Conservation (phyloP, 2,113 vertebrate genomes). For the Ictalurus punctatus region DNA sequence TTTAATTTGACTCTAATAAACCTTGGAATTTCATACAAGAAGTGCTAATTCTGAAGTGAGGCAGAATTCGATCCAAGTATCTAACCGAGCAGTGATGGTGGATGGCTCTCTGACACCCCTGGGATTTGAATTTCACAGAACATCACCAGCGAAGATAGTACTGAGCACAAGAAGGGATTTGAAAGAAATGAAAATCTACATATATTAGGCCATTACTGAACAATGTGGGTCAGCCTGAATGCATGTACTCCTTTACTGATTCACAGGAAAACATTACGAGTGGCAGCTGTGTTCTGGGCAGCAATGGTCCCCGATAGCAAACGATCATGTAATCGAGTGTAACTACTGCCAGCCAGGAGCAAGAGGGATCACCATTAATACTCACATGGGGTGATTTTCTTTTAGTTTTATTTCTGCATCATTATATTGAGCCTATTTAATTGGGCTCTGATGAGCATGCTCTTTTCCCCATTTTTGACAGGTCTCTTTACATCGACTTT, state of each 20-base stretch:
- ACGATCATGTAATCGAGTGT: constrained; percentile 66
- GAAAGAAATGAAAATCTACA: background rate
- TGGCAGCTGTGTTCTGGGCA: constrained; percentile 60
- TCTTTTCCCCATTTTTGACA: constrained; percentile 31
- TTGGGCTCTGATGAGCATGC: background rate
- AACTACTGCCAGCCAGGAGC: constrained; percentile 69
- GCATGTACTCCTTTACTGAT: constrained; percentile 21
- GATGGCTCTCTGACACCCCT: background rate
- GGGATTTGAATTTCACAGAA: background rate
- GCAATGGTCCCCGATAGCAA: constrained; percentile 52
- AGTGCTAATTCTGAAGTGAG: background rate
- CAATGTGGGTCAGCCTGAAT: background rate
- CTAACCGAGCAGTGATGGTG: background rate
- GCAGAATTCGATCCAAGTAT: background rate
- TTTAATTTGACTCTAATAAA: background rate
- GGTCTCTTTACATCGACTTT: constrained; percentile 62
- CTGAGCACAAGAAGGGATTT: background rate
- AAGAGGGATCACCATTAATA: constrained; percentile 62
- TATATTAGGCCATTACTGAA: background rate
- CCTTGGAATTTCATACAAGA: background rate
- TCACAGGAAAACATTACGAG: constrained; percentile 51
- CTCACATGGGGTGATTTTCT: constrained; percentile 54
- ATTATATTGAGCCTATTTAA: background rate
- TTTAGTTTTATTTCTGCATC: background rate
- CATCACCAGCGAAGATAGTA: background rate